A percentile compares a stretch with the other conserved stretches of the same genome.
These are phyloP conservation scores for Seira sanloemensis DNA, from an alignment of 2,888 invertebrate genomes.

Conservation along the genomic window DNA sequence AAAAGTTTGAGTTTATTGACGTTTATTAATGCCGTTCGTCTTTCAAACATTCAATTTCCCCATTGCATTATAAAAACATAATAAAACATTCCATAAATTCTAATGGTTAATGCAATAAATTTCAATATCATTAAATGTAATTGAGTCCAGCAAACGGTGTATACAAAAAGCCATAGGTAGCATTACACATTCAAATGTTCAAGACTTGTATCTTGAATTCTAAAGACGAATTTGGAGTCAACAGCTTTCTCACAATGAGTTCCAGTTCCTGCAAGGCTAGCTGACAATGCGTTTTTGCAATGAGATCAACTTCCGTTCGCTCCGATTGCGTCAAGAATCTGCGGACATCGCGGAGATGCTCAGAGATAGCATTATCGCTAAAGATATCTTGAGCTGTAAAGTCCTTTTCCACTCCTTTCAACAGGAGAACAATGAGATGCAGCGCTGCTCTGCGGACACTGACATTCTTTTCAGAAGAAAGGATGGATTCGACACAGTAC, in stretches of 20 bases:
- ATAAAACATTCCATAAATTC: no score
- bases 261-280: conserved; percentile 87
- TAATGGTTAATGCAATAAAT: no score
- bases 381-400: conserved; percentile 45
- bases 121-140: no score
- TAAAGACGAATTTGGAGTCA: conserved; percentile 40
- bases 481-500: conserved; percentile 82
- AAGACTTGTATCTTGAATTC: conserved; percentile 32
- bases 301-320: conserved; percentile 81
- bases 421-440: conserved; percentile 84
- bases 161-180: no score
- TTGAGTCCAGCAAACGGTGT: no score
- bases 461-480: conserved; percentile 83
- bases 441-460: conserved; percentile 88
- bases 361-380: conserved; percentile 37
- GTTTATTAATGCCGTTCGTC: no score
- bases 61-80: no score
- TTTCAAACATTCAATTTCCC: no score
- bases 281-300: conserved; percentile 85
- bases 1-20: no score
- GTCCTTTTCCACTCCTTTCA: conserved; percentile 85
- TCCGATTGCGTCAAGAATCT: conserved; percentile 80
- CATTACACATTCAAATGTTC: not conserved
- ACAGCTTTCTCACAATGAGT: conserved; percentile 78
- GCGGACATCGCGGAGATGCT: conserved; percentile 65